phyloP scores from a whole-genome alignment of 2,888 invertebrate species.

The Toxonevra muliebris region DNA sequence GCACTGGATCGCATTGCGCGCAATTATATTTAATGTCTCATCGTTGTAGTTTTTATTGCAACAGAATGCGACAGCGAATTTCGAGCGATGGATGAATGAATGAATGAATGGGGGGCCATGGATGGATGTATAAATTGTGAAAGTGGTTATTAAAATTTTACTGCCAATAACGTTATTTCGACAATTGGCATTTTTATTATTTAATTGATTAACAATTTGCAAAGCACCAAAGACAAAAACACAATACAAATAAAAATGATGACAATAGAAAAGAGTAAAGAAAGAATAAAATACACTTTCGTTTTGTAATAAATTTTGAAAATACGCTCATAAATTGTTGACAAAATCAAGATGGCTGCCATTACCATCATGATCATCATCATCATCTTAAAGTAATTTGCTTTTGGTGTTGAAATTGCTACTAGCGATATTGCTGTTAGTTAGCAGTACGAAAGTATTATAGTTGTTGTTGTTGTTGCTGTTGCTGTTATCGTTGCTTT shows the following conservation, averaged over 20 bases:
- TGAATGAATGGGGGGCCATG: background rate
- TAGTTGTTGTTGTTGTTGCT: no score
- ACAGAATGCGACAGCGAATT: background rate
- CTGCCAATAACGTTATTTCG: conserved; percentile 34
- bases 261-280: background rate
- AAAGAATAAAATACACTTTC: conserved; percentile 7
- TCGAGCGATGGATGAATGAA: background rate
- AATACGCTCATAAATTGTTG: conserved; percentile 24
- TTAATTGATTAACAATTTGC: conserved; percentile 41
- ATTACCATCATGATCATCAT: conserved; percentile 9
- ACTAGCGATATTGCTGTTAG: background rate
- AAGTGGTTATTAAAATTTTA: conserved; percentile 35
- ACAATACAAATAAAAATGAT: background rate
- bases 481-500: conserved; percentile 30
- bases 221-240: background rate
- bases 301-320: conserved; percentile 13
- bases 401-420: conserved; percentile 5
- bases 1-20: background rate
- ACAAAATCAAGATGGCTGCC: conserved; percentile 23
- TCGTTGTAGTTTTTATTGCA: no score
- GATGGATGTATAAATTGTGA: no score
- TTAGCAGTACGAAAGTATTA: conserved; percentile 2
- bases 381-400: no score
- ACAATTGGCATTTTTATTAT: conserved; percentile 37
- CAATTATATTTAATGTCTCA: no score